Evolutionary conservation across 2,888 invertebrate species (phyloP).

Genomic region (Drosophila kanekoi): DNA sequence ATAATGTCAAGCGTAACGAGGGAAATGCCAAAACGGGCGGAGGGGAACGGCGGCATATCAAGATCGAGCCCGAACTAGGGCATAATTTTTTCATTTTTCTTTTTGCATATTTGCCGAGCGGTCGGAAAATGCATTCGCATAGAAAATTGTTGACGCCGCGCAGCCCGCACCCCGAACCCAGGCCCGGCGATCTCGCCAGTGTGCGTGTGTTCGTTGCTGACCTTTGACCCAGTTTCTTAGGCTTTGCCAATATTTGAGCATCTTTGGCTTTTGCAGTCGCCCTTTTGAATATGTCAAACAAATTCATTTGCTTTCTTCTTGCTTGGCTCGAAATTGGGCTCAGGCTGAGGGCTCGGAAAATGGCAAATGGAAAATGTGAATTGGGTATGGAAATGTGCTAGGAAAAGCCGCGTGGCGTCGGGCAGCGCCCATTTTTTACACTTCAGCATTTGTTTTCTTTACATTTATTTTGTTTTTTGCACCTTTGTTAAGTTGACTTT

Average conservation of each 20-base stretch:
- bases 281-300: conserved; percentile 62
- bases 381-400: conserved; percentile 30
- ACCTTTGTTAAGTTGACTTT: conserved; percentile 66
- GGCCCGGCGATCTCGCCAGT: conserved; percentile 13
- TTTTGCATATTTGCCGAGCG: conserved; percentile 63
- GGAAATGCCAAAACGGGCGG: conserved; percentile 16
- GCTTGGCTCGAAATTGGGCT: conserved; percentile 14
- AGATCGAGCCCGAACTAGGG: conserved; percentile 25
- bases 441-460: conserved; percentile 51
- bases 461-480: conserved; percentile 20
- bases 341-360: conserved; percentile 1
- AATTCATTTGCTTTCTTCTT: conserved; percentile 68
- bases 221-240: conserved; percentile 71
- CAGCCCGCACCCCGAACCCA: conserved; percentile 45
- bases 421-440: conserved; percentile 41
- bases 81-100: conserved; percentile 41
- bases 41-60: conserved; percentile 23
- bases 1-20: conserved; percentile 75
- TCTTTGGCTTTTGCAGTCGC: conserved; percentile 61
- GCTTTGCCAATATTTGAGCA: conserved; percentile 69
- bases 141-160: conserved; percentile 62
- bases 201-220: conserved; percentile 43
- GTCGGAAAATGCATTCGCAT: conserved; percentile 58
- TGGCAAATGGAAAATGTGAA: conserved; percentile 16
- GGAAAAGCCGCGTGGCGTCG: conserved; percentile 56